phyloP scores from a whole-genome alignment of 2,113 vertebrate genomes.

The Sorex araneus region DNA sequence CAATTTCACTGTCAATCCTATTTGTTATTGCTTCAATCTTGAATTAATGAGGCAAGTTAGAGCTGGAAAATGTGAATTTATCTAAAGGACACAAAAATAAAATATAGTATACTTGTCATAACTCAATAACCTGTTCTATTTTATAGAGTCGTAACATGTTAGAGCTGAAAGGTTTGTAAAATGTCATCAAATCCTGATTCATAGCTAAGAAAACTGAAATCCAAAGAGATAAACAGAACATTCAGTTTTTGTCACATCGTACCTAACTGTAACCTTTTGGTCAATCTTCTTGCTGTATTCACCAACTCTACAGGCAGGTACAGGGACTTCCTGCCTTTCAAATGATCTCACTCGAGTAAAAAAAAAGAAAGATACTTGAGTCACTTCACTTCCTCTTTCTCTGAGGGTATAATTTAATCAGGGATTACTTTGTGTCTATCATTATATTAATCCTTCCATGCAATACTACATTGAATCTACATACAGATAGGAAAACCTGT shows the following conservation, averaged over 20 bases:
- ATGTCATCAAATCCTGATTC: constrained; percentile 70
- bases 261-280: not conserved
- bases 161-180: constrained; percentile 72
- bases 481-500: not conserved
- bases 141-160: constrained; percentile 74
- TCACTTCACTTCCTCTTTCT: not conserved
- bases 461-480: not conserved
- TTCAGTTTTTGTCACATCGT: not conserved
- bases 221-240: constrained; percentile 34
- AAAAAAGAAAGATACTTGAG: not conserved
- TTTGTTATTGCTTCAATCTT: constrained; percentile 77
- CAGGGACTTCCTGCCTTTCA: not conserved
- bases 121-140: constrained; percentile 72
- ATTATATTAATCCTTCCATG: not conserved
- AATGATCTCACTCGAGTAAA: not conserved
- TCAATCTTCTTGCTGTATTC: not conserved
- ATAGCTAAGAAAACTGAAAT: constrained; percentile 65
- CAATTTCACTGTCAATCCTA: constrained; percentile 72
- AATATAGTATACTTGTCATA: constrained; percentile 66
- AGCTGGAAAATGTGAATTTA: constrained; percentile 78
- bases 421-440: not conserved
- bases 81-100: constrained; percentile 54
- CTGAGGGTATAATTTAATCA: not conserved
- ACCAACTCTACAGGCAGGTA: not conserved
- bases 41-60: constrained; percentile 82